Evolutionary conservation across 2,888 invertebrate species (phyloP), one percentile per base, ranked within the genome.

Genomic region (Lepidonotus clava): DNA sequence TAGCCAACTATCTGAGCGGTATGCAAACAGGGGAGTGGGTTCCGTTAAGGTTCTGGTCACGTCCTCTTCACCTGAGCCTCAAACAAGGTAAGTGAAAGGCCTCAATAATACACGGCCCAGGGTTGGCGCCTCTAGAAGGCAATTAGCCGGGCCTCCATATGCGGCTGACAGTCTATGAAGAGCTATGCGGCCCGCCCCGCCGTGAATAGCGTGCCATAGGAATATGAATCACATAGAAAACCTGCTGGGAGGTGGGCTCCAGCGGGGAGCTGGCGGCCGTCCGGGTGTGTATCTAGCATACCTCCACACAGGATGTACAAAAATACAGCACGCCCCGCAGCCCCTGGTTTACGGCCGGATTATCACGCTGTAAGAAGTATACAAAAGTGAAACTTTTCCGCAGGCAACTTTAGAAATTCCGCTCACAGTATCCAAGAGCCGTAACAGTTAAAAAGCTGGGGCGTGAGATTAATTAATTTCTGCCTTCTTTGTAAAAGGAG

Each of bases 201-300:
- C 1, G n/a, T 28, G 11, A 28, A 24, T 61, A 14, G 61, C 61
- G 61, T 61, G 61, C 28, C 28, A 61, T 24, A 61, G 28, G 61
- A 61, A 61, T 61, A 61, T 61, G 61, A 61, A 61, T 61, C 61
- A 61, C 1, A 61, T 28, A 61, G 61, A 61, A 61, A 61, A 61
- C 61, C 24, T 61, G 28, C 61, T 24, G 61, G 28, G 61, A 61
- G 61, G 24, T 1, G 14, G 11, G 8, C 61, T 61, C 28, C 61
- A 61, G 61, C 28, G 61, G 24, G 61, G 28, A 28, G 24, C 61
- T 24, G 61, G n/a, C 24, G 61, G 61, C 24, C 24, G 61, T 28
- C n/a, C 6, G 18, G 18, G 46, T 46, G 46, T 56, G 56, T 56
- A 56, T 18, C 56, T 11, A 61, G 61, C 28, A 61, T 61, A 61